A percentile compares a stretch with the other conserved stretches of the same genome.
Conservation (phyloP, 2,888 invertebrate species). For the Drosophila dives region DNA sequence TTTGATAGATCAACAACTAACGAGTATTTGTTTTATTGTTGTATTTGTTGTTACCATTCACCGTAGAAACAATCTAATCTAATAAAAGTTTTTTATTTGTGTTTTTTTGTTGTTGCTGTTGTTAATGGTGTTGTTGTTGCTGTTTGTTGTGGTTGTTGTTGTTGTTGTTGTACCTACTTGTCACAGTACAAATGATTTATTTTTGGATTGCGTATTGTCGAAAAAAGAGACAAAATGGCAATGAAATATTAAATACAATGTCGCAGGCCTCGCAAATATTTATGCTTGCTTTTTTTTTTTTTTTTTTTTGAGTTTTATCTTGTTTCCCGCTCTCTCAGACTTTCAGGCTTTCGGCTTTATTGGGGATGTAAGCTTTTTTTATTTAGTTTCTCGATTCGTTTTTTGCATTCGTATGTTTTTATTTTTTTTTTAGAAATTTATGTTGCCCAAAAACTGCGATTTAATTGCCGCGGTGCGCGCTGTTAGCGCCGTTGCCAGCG, state of each 20-base stretch:
- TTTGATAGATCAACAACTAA: constrained; percentile 53
- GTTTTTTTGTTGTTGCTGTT: constrained; percentile 31
- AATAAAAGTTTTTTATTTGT: constrained; percentile 31
- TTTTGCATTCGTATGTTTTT: background rate
- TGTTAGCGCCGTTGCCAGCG: constrained; percentile 84
- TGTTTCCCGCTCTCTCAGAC: constrained; percentile 38
- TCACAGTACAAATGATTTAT: constrained; percentile 70
- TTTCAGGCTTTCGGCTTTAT: constrained; percentile 27
- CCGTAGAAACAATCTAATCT: constrained; percentile 66
- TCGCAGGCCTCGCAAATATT: constrained; percentile 40
- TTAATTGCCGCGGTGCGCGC: constrained; percentile 84
- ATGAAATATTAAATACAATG: constrained; percentile 59
- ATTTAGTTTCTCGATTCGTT: constrained; percentile 25
- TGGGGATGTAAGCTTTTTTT: constrained; percentile 7
- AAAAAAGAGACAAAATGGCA: constrained; percentile 54
- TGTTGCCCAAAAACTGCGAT: constrained; percentile 85
- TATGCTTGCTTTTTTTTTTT: constrained; percentile 28
- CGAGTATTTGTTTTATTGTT: constrained; percentile 44
- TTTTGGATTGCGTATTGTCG: constrained; percentile 56
- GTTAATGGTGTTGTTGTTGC: constrained; percentile 25
- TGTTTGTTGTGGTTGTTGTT: constrained; percentile 30
- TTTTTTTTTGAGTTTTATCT: constrained; percentile 8
- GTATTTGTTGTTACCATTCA: constrained; percentile 66
- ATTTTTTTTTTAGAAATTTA: constrained; percentile 82
- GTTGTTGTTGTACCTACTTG: constrained; percentile 74